These are phyloP conservation scores for Physella acuta DNA, from an alignment of 1,140 invertebrate genomes.

Conservation along the genomic window DNA sequence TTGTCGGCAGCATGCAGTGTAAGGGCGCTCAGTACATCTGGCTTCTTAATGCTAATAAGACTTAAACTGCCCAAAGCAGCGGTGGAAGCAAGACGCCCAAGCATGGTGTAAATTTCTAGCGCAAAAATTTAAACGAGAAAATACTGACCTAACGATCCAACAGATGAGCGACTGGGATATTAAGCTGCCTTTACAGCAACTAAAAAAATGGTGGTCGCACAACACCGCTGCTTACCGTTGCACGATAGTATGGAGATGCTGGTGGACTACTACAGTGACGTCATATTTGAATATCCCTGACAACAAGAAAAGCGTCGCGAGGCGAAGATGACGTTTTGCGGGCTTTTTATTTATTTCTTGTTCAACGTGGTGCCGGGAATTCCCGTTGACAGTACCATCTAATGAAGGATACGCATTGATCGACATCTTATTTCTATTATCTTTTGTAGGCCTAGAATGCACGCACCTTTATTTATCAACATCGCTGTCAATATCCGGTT, in stretches of 20 bases:
- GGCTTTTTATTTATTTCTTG: too few relatives aligned
- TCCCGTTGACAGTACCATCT: too few relatives aligned
- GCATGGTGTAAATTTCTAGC: not conserved
- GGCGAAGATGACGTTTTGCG: not conserved
- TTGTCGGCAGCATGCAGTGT: slow-evolving; percentile 18
- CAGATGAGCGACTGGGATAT: slow-evolving; percentile 5
- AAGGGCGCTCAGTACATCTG: not conserved
- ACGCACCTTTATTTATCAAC: too few relatives aligned
- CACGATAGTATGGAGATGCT: slow-evolving; percentile 12
- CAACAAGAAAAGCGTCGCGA: slow-evolving; percentile 1
- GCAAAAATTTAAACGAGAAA: not conserved
- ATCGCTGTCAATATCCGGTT: too few relatives aligned
- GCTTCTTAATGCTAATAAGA: slow-evolving; percentile 2
- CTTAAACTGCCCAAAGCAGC: slow-evolving; percentile 15
- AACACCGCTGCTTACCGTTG: slow-evolving; percentile 20
- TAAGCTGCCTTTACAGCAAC: slow-evolving; percentile 11
- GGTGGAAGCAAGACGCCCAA: slow-evolving; percentile 5
- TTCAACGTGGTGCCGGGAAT: too few relatives aligned
- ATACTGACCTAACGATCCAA: slow-evolving; percentile 14
- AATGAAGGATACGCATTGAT: too few relatives aligned
- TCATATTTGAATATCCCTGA: slow-evolving; percentile 17
- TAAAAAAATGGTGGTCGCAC: slow-evolving; percentile 13
- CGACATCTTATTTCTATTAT: too few relatives aligned
- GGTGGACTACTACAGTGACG: slow-evolving; percentile 13
- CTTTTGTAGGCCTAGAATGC: too few relatives aligned